Evolutionary conservation across 2,113 vertebrate genomes (phyloP).

Genomic region (Corythaixoides concolor): DNA sequence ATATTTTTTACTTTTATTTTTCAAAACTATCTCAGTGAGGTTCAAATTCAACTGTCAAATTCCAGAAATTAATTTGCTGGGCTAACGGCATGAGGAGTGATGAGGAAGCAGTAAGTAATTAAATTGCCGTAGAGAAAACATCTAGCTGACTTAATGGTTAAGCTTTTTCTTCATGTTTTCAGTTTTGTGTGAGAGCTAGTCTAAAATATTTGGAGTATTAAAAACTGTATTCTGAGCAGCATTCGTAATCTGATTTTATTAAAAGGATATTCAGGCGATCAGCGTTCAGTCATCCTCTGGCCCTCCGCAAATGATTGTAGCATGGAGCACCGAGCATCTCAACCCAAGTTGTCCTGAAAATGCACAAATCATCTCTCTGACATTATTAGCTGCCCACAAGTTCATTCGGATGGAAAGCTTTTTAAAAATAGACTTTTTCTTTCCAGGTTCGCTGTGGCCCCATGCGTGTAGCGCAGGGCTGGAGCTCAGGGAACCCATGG

Average conservation of each 20-base stretch:
- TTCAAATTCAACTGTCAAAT: neutral
- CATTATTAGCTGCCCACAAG: neutral
- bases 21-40: neutral
- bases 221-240: neutral
- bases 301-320: neutral
- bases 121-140: constrained; percentile 17
- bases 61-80: neutral
- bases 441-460: neutral
- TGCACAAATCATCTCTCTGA: neutral
- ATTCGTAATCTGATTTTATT: neutral
- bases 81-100: neutral
- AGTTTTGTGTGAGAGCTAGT: neutral
- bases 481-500: neutral
- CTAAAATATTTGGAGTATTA: neutral
- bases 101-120: constrained; percentile 30
- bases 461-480: accelerated
- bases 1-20: neutral
- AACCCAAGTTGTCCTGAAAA: neutral
- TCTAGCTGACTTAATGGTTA: neutral
- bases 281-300: neutral
- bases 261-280: neutral
- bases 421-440: neutral
- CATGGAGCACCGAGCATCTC: neutral
- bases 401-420: neutral
- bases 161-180: neutral